Evolutionary conservation across 2,113 vertebrate genomes (phyloP), one percentile per base, ranked within the genome.

Genomic region (Bettongia penicillata): DNA sequence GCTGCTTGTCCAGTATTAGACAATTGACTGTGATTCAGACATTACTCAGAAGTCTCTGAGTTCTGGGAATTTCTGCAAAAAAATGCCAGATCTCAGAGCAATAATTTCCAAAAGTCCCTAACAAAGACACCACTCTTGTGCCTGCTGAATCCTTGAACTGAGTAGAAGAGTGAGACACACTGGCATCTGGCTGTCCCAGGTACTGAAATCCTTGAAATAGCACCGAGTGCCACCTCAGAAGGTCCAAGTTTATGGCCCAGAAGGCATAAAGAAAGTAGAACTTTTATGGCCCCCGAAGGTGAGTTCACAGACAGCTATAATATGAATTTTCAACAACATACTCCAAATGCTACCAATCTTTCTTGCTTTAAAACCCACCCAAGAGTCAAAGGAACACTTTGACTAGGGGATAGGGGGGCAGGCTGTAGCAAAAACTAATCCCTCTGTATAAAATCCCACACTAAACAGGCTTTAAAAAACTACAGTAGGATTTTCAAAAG

Each of bases 291-390:
- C 48, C 31, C 0, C 43, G 92, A 84, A 53, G 0, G 55, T 94
- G 53, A 93, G 48, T 19, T 47, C 19, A 48, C 89, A 90, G 0
- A 22, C 90, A 96, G 94, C 94, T 90, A 77, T 1, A 77, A 8
- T 28, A 6, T 1, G 51, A n/a, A 5, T 50, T 89, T 95, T n/a
- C 50, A 93, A 12, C 31, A 84, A 5, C 49, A 47, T 19, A 14
- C 94, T 91, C 94, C 53, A 94, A 94, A 96, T 89, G 1, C 51
- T 95, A 91, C 47, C 92, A 95, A 92, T 90, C 31, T 24, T 96
- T 8, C 55, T 97, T 89, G 53, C 93, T 51, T 90, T 92, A 90
- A 77, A 92, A 94, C 97, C 94, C 3, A 90, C 3, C 6, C 92
- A 96, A 47, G 6, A 50, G 50, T 90, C 90, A 90, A 31, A 26